Evolutionary conservation across 2,797 vertebrate species (phyloP).

Genomic region (Hybognathus amarus): DNA sequence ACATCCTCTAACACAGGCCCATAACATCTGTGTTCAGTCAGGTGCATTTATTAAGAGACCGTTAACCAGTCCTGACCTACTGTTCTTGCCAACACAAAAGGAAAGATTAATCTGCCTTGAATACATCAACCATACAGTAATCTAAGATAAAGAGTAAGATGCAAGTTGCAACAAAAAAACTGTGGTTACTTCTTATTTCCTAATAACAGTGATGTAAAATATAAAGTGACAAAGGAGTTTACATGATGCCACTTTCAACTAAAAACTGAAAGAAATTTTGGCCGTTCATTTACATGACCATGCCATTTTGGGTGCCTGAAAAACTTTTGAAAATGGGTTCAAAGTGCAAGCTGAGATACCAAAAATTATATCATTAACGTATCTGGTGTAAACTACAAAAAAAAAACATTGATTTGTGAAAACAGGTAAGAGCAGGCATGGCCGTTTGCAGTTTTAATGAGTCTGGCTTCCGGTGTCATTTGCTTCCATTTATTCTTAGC

Average conservation of each 20-base stretch:
- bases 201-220: background rate
- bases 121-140: slow-evolving; percentile 11
- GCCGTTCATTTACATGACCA: background rate
- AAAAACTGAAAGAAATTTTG: background rate
- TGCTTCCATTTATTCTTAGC: too few species aligned
- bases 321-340: background rate
- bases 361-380: background rate
- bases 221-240: background rate
- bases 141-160: too few species aligned
- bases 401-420: background rate
- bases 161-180: slow-evolving; percentile 1
- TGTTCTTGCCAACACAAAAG: background rate
- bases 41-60: background rate
- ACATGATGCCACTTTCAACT: background rate
- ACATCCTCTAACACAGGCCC: background rate
- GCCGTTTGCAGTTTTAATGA: too few species aligned
- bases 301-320: background rate
- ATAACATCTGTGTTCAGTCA: slow-evolving; percentile 1
- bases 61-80: background rate
- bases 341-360: background rate
- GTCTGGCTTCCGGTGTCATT: too few species aligned
- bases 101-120: slow-evolving; percentile 1
- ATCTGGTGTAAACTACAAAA: background rate
- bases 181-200: background rate
- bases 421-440: too few species aligned